Base-by-base conservation (phyloP, 2,797 vertebrate species). In the Brotula barbata region DNA sequence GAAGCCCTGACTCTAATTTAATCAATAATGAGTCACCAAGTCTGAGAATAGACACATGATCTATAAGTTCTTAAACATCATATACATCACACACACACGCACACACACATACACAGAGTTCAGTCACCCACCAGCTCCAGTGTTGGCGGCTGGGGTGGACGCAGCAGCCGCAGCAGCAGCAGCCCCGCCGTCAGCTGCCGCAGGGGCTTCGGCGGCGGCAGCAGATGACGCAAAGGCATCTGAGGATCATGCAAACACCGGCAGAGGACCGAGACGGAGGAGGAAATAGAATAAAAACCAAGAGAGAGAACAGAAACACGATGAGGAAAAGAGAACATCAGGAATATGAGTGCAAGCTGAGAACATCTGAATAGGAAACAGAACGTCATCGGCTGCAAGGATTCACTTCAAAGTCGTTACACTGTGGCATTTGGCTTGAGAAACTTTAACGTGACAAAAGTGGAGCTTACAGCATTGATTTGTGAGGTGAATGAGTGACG, bases 121-220 rank as follows among this genome's bases (percentile, higher is more conserved):
- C 39, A 21, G 63, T 84, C 81, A 98, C 97, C 94, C 96, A 99
- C 97, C 97, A 90, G 95, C 93, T 95, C 94, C 93, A 84, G 93
- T 85, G 67, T 92, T 92, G 77, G 94, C 81, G 23, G 82, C 88
- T 17, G 94, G 69, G 67, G 87, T 60, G 22, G 88, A 66, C 5
- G 88, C 86, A 78, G 93, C 90, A 62, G 93, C 90, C 78, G 93
- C 88, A 5, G 88, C 86, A 78, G 93, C 90, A 62, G 93, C 90
- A 78, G 93, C 88, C 23, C 90, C 89, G 48, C 93, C 90, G 69
- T 94, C 96, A 83, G 94, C 92, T 79, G 95, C 93, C 78, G 92
- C 85, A 78, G 94, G 80, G 85, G 93, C 87, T 70, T 94, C 92
- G 80, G 92, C 71, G 85, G 96, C 92, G 86, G 93, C 90, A 73